These are phyloP conservation scores for Gonatopus flavifemur DNA, from an alignment of 1,140 invertebrate genomes.

Conservation along the genomic window DNA sequence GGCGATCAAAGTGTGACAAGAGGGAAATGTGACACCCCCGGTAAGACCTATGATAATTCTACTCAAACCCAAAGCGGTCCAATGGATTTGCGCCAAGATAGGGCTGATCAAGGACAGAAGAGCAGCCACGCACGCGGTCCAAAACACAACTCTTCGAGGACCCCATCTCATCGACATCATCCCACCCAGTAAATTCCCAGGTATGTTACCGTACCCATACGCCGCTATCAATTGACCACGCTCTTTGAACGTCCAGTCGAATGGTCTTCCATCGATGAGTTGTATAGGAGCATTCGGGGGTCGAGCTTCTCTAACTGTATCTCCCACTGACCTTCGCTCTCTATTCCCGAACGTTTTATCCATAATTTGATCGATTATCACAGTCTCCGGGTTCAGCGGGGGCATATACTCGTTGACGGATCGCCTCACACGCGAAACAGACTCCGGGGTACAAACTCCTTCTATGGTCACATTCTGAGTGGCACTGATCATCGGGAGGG, in stretches of 20 bases:
- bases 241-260: slow-evolving; percentile 59
- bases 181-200: slow-evolving; percentile 62
- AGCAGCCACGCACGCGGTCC: slow-evolving; percentile 63
- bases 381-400: slow-evolving; percentile 9
- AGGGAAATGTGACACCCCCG: slow-evolving; percentile 69
- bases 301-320: neutral
- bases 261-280: slow-evolving; percentile 34
- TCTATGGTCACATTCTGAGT: neutral
- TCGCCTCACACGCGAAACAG: neutral
- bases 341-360: neutral
- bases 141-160: slow-evolving; percentile 67
- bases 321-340: neutral
- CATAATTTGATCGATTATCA: slow-evolving; percentile 12
- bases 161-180: slow-evolving; percentile 65
- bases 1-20: slow-evolving; percentile 68
- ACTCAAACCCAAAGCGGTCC: slow-evolving; percentile 21
- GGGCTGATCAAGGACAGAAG: slow-evolving; percentile 68
- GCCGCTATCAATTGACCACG: slow-evolving; percentile 67
- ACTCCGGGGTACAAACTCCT: slow-evolving; percentile 14
- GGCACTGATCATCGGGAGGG: slow-evolving; percentile 67
- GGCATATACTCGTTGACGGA: too few species aligned
- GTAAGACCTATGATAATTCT: slow-evolving; percentile 39
- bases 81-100: slow-evolving; percentile 54
- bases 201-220: slow-evolving; percentile 59
- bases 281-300: neutral